Base-by-base conservation (phyloP, 2,113 vertebrate genomes). In the Lampris incognitus region DNA sequence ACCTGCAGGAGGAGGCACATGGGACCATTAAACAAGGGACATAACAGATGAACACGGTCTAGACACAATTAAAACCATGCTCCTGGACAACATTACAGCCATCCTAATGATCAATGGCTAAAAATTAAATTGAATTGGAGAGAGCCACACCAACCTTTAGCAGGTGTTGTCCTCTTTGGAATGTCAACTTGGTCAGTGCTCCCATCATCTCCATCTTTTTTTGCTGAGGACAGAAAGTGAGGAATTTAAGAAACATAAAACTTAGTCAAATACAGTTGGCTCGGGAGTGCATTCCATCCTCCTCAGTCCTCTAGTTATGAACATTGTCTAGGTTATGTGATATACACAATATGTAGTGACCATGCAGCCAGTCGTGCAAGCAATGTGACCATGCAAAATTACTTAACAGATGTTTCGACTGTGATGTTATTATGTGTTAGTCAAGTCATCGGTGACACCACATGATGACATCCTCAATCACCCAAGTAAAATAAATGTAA, bases 131-230 rank as follows among this genome's bases (percentile, higher is more conserved):
- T 24, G 24, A 24, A 24, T 24, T 24, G 24, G 37, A 6, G 60
- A 0, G 38, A 42, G 49, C 37, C 1, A 44, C 1, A 6, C 36
- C 58, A 86, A 98, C 98, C 97, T 95, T 96, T 95, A 89, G 97
- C 97, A 61, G 97, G 96, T 74, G 92, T 93, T 49, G 93, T 94
- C 90, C 97, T 97, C 94, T 98, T 99, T 84, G 98, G 98, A 88
- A 99, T 97, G 88, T 99, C 97, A 81, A 98, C 92, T 4, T 88
- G 90, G 69, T 99, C 97, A 0, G 87, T 85, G 66, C 85, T 89
- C 65, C 93, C 87, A 56, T 98, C 90, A 57, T 92, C 97, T 69
- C 96, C 97, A 13, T 95, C 94, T 84, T 96, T 98, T 91, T 96
- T 97, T 81, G 95, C 98, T 96, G 90, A 44, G 85, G 61, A 44